Evolutionary conservation across 2,797 vertebrate genomes (phyloP).

Genomic region (Mastacembelus armatus): DNA sequence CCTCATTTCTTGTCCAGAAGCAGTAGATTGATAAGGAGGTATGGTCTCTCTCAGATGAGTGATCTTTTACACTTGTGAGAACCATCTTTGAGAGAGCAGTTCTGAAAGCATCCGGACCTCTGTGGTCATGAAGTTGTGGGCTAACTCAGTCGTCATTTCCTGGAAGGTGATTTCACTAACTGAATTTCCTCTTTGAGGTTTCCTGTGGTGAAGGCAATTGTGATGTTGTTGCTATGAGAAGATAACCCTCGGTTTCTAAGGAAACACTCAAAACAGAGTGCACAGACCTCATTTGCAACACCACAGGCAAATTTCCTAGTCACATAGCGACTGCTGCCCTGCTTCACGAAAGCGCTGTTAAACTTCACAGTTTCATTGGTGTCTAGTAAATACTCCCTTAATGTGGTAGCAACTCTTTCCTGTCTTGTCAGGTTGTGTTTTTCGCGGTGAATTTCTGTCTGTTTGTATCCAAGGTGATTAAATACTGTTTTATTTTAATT

Average conservation of each 20-base stretch:
- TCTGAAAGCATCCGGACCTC: slow-evolving; percentile 37
- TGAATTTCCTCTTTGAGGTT: slow-evolving; percentile 73
- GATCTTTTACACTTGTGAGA: slow-evolving; percentile 21
- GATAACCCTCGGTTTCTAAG: slow-evolving; percentile 79
- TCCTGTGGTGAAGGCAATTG: slow-evolving; percentile 73
- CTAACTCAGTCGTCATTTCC: slow-evolving; percentile 40
- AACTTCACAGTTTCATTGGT: slow-evolving; percentile 31
- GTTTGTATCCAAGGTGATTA: neutral
- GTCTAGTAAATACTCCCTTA: slow-evolving; percentile 15
- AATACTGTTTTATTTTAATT: neutral
- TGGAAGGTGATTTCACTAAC: slow-evolving; percentile 67
- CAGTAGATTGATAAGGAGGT: slow-evolving; percentile 38
- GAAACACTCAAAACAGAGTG: slow-evolving; percentile 66
- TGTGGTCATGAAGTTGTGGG: slow-evolving; percentile 24
- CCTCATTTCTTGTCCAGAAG: slow-evolving; percentile 16
- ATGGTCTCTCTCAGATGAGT: slow-evolving; percentile 22
- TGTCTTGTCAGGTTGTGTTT: neutral
- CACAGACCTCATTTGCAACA: slow-evolving; percentile 64
- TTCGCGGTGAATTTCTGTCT: slow-evolving; percentile 7
- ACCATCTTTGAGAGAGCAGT: slow-evolving; percentile 53
- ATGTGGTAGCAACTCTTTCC: neutral
- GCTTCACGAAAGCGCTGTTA: slow-evolving; percentile 25
- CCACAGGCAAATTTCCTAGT: slow-evolving; percentile 51
- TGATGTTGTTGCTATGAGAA: slow-evolving; percentile 73
- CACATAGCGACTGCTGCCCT: slow-evolving; percentile 42